Percentiles rank a stretch among this genome's conserved stretches.
These are phyloP conservation scores for Megalonaias nervosa DNA, from an alignment of 1,140 invertebrate species.

Conservation along the genomic window DNA sequence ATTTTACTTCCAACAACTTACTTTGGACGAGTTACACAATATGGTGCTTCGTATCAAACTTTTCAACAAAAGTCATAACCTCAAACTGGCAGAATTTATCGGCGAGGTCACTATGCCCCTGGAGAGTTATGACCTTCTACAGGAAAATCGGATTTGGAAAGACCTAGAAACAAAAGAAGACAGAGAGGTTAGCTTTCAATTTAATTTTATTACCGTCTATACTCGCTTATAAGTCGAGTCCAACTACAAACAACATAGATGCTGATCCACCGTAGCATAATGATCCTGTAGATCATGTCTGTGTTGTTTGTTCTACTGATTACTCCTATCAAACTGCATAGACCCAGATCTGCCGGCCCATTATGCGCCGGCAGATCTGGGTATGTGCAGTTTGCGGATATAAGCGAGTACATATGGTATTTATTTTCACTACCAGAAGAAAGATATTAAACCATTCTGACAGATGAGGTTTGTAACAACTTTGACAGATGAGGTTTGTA, in stretches of 20 bases:
- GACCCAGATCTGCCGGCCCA: no score
- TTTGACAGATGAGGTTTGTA: not conserved
- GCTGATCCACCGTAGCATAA: no score
- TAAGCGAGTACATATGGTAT: not conserved
- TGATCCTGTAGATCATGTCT: no score
- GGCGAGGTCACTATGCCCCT: slow-evolving; percentile 62
- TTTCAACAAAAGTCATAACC: slow-evolving; percentile 59
- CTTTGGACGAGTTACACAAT: slow-evolving; percentile 53
- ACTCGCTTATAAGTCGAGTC: no score
- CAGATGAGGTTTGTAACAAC: not conserved
- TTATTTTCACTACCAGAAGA: not conserved
- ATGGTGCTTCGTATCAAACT: slow-evolving; percentile 61
- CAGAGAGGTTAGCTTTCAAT: slow-evolving; percentile 49
- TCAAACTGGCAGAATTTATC: slow-evolving; percentile 59
- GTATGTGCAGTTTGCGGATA: no score
- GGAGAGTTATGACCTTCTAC: slow-evolving; percentile 60
- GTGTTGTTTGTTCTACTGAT: no score
- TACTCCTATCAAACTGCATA: no score
- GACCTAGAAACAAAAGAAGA: slow-evolving; percentile 61
- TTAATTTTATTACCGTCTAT: no score
- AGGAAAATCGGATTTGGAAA: slow-evolving; percentile 68
- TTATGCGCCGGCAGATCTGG: no score
- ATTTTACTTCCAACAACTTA: slow-evolving; percentile 60
- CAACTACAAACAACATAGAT: no score
- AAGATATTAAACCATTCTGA: not conserved